Base-by-base conservation (phyloP, 2,888 invertebrate genomes). In the Macroteleia sp. region DNA sequence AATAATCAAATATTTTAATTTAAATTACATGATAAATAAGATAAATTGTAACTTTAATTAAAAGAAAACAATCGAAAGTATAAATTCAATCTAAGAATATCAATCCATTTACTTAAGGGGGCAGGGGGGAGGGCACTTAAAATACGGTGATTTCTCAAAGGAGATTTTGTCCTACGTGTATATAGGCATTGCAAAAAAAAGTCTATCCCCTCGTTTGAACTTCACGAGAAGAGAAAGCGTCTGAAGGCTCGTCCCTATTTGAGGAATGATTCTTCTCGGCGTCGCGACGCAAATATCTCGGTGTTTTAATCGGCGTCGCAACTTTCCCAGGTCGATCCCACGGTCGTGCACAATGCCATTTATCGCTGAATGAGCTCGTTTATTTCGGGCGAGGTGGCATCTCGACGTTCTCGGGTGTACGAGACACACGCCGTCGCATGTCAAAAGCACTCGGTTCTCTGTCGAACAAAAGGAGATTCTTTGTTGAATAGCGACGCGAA, bases 321-420 rank as follows among this genome's bases (percentile, higher is more conserved):
- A 17, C 36, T 30, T 42, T 39, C 17, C 41, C 19, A 25, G 36
- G 32, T 36, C 34, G 44, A 54, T 54, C 34, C 52, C 52, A 50
- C 50, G 50, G n/a, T 12, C 28, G 41, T 12, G 52, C 66, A 64
- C 64, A 66, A 66, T 66, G 54, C 52, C 66, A 67, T 67, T 54
- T 67, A 67, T 46, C 54, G 46, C 56, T 67, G 66, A 67, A 67
- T 67, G 56, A 46, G 39, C 56, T 67, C 66, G 56, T 67, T 67
- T 56, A 67, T 67, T 67, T 67, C 67, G 39, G 67, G 46, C 25
- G 56, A 22, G 42, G 42, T 52, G 52, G 42, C 34, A 54, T 10
- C 36, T 39, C 17, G 1, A 10, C 14, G n/a, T n/a, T n/a, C n/a
- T n/a, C n/a, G n/a, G n/a, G n/a, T n/a, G 42, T 8, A 0, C 39